phyloP scores from a whole-genome alignment of 2,113 vertebrate genomes.

The Chiloscyllium plagiosum region DNA sequence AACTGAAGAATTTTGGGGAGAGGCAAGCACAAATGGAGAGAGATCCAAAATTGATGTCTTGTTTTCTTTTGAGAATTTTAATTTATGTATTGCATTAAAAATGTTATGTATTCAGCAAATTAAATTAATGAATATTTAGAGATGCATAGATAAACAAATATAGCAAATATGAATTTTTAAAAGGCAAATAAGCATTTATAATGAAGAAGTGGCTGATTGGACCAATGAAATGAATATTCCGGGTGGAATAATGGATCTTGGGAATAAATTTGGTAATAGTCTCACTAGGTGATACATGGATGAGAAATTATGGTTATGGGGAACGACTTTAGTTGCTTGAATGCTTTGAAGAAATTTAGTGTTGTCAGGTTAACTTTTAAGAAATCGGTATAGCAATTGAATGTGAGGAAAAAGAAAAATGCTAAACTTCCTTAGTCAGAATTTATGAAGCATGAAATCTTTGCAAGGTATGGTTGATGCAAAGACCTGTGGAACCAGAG shows the following conservation, averaged over 20 bases:
- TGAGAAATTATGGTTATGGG: neutral
- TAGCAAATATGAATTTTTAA: neutral
- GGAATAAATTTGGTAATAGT: neutral
- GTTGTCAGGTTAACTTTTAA: neutral
- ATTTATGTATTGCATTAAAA: neutral
- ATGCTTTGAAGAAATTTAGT: neutral
- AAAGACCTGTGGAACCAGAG: neutral
- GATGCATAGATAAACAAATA: neutral
- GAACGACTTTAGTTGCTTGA: neutral
- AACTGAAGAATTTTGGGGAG: neutral
- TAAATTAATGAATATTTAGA: neutral
- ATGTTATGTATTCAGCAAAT: neutral
- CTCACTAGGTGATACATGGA: neutral
- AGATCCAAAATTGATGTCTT: neutral
- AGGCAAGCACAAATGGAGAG: neutral
- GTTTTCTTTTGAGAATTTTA: neutral
- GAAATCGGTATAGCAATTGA: neutral
- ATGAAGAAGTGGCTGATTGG: neutral
- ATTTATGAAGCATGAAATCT: neutral
- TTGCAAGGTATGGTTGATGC: neutral
- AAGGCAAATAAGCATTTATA: neutral
- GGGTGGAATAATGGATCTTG: neutral
- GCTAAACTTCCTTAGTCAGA: neutral
- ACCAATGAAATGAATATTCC: neutral
- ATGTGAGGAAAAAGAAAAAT: neutral